Conservation (phyloP, 2,888 invertebrate genomes). For the Rhimphoctona megacephalus region DNA sequence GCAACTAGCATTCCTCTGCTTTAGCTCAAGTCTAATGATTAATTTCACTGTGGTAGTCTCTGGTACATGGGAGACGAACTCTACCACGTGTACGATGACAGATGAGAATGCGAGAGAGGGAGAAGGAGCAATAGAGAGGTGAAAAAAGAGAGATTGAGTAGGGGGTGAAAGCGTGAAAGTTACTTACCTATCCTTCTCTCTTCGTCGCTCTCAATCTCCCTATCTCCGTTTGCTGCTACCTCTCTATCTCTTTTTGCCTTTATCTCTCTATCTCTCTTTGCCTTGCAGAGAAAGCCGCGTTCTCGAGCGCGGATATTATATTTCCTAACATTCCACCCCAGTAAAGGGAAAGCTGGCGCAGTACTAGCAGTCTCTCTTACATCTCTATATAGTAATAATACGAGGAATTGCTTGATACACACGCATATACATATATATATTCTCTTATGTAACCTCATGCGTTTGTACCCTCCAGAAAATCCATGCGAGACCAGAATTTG, state of each 20-base stretch:
- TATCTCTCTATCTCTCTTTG: constrained; percentile 27
- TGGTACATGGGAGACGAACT: constrained; percentile 43
- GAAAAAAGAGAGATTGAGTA: background rate
- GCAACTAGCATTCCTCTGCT: constrained; percentile 22
- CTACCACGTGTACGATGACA: constrained; percentile 29
- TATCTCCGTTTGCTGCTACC: background rate
- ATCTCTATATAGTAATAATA: background rate
- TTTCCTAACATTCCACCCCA: constrained; percentile 57
- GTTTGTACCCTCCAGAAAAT: constrained; percentile 46
- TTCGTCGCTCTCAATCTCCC: constrained; percentile 13
- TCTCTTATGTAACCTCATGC: constrained; percentile 18
- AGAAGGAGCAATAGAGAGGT: constrained; percentile 14
- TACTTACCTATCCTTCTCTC: constrained; percentile 34
- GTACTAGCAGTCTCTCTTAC: constrained; percentile 38
- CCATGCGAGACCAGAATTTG: constrained; percentile 51
- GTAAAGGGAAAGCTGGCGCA: constrained; percentile 45
- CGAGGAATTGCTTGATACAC: background rate
- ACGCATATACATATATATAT: background rate
- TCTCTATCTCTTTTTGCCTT: constrained; percentile 7
- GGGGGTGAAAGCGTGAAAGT: constrained; percentile 49
- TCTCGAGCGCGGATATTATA: constrained; percentile 62
- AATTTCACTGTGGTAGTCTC: constrained; percentile 55
- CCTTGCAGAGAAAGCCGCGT: constrained; percentile 21
- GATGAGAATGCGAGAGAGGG: constrained; percentile 4
- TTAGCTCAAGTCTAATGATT: constrained; percentile 59